Evolutionary conservation across 2,113 vertebrate species (phyloP).

Genomic region (Rana temporaria): DNA sequence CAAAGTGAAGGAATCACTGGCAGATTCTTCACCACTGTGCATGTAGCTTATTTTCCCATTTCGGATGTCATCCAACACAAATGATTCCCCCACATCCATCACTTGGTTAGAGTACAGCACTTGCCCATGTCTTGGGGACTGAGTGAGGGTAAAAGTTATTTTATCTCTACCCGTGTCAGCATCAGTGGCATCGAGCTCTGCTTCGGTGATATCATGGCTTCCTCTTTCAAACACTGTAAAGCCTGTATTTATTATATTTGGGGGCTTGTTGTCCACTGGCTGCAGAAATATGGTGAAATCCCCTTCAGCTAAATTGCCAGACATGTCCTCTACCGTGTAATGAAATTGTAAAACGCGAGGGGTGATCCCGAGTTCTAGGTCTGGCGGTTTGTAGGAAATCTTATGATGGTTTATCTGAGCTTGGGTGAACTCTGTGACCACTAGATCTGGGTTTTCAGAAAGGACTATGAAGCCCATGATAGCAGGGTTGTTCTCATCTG

Average conservation of each 20-base stretch:
- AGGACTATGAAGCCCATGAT: constrained; percentile 83
- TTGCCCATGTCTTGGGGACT: constrained; percentile 82
- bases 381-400: constrained; percentile 88
- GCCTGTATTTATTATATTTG: constrained; percentile 90
- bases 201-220: constrained; percentile 76
- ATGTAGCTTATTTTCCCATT: constrained; percentile 81
- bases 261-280: constrained; percentile 92
- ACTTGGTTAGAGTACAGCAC: constrained; percentile 75
- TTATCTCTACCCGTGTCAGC: constrained; percentile 81
- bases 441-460: constrained; percentile 81
- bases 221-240: constrained; percentile 83
- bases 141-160: constrained; percentile 86
- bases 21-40: constrained; percentile 82
- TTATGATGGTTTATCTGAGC: constrained; percentile 97
- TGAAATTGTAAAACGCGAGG: constrained; percentile 86
- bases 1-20: constrained; percentile 80
- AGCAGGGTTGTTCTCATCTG: constrained; percentile 82
- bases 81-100: constrained; percentile 78
- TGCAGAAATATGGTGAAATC: constrained; percentile 87
- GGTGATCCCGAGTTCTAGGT: constrained; percentile 89
- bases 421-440: constrained; percentile 89
- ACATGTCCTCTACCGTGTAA: constrained; percentile 87
- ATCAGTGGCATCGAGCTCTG: constrained; percentile 85
- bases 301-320: constrained; percentile 81
- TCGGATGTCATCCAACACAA: constrained; percentile 83